phyloP scores from a whole-genome alignment of 2,113 vertebrate genomes.

The Hippocampus barbouri region DNA sequence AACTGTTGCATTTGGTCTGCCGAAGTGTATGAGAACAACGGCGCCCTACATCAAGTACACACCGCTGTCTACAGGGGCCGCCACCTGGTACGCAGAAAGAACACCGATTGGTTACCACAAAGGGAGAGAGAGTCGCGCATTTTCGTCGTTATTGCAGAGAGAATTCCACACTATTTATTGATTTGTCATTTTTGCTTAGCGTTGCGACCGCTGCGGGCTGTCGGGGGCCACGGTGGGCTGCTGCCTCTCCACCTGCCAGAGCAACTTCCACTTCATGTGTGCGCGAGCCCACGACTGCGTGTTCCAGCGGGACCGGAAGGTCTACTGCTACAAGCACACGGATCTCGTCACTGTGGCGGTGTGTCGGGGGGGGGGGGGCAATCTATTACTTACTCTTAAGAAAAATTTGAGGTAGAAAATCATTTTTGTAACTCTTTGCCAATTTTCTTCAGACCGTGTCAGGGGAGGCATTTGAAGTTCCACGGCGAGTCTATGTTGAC shows the following conservation, averaged over 20 bases:
- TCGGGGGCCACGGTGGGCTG: conserved; percentile 88
- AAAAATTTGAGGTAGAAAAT: background rate
- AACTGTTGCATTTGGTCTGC: conserved; percentile 93
- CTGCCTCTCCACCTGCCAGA: conserved; percentile 84
- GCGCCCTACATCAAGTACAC: conserved; percentile 84
- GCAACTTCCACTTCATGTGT: conserved; percentile 94
- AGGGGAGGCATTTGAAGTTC: conserved; percentile 79
- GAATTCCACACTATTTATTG: background rate
- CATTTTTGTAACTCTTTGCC: background rate
- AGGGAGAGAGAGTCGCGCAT: no score
- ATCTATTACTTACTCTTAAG: background rate
- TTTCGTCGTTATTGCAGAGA: no score
- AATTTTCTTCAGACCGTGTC: conserved; percentile 69
- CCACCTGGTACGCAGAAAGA: conserved; percentile 74
- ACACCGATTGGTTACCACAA: background rate
- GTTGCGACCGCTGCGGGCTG: conserved; percentile 83
- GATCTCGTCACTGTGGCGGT: conserved; percentile 82
- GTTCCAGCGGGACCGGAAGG: conserved; percentile 86
- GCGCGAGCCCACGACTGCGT: conserved; percentile 80
- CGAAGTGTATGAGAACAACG: conserved; percentile 83
- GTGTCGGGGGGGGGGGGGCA: conserved; percentile 73
- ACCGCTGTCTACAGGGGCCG: conserved; percentile 84
- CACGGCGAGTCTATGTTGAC: conserved; percentile 86
- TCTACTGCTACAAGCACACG: conserved; percentile 83
- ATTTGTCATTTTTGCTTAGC: conserved; percentile 58